Conservation (phyloP, 1,140 invertebrate species). For the Drosophila guanche region DNA sequence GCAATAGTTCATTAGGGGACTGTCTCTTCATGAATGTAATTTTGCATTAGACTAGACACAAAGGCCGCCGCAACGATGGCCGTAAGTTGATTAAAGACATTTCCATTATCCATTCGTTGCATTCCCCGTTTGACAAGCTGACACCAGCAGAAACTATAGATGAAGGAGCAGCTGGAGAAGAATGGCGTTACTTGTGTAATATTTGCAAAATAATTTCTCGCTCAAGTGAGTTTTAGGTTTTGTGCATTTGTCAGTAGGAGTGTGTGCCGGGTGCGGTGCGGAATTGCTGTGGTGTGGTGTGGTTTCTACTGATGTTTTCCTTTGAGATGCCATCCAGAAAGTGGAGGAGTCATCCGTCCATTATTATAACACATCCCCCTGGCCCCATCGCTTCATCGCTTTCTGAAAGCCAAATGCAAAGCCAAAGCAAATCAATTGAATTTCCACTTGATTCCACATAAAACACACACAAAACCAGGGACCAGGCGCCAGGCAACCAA, state of each 20-base stretch:
- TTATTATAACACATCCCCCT: constrained; percentile 57
- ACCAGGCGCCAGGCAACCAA: constrained; percentile 10
- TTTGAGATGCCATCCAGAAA: constrained; percentile 59
- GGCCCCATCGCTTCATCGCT: constrained; percentile 9
- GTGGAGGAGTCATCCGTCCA: constrained; percentile 39
- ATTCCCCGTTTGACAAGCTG: constrained; percentile 43
- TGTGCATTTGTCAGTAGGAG: constrained; percentile 18
- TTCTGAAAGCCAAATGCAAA: constrained; percentile 39
- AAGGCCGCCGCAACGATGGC: constrained; percentile 16
- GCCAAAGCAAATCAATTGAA: constrained; percentile 79
- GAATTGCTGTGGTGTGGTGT: constrained; percentile 1
- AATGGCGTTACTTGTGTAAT: constrained; percentile 25
- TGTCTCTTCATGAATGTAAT: constrained; percentile 40
- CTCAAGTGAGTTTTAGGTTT: constrained; percentile 57
- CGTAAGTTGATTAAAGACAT: constrained; percentile 26
- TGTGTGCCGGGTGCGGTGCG: neutral
- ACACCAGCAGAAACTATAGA: constrained; percentile 43
- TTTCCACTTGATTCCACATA: constrained; percentile 79
- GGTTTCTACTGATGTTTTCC: constrained; percentile 16
- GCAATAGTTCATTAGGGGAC: constrained; percentile 37
- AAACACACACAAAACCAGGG: constrained; percentile 57
- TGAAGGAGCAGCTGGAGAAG: constrained; percentile 2
- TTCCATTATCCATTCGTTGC: constrained; percentile 3
- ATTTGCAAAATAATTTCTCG: constrained; percentile 65
- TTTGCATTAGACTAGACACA: constrained; percentile 57